A percentile compares a stretch with the other conserved stretches of the same genome.
Conservation (phyloP, 2,113 vertebrate genomes). For the Xiphophorus maculatus region DNA sequence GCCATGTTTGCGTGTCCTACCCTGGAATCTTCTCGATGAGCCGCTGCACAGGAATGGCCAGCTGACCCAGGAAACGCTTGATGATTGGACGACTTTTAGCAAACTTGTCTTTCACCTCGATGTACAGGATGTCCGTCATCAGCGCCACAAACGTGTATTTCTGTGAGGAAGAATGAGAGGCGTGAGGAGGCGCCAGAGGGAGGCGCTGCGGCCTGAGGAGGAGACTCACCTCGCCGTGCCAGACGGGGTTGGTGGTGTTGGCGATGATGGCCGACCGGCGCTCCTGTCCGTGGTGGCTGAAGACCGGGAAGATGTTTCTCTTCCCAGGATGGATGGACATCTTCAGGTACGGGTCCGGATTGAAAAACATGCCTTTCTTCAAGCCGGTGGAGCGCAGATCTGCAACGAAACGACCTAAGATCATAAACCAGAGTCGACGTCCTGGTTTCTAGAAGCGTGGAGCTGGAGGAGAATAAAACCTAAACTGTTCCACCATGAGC, state of each 20-base stretch:
- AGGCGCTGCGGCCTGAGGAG: neutral
- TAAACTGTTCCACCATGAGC: too few species aligned
- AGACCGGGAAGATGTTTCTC: constrained; percentile 93
- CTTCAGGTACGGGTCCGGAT: constrained; percentile 98
- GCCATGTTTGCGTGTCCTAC: constrained; percentile 72
- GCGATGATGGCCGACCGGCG: constrained; percentile 94
- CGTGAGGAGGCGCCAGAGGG: neutral
- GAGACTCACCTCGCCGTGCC: constrained; percentile 91
- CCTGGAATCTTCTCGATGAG: constrained; percentile 93
- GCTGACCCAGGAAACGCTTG: constrained; percentile 97
- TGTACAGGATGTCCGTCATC: constrained; percentile 96
- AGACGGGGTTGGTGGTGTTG: constrained; percentile 96
- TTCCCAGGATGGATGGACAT: constrained; percentile 99
- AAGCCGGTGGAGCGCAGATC: constrained; percentile 93
- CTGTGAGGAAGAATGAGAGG: constrained; percentile 77
- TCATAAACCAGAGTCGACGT: neutral
- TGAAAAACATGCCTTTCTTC: constrained; percentile 99
- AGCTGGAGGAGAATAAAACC: too few species aligned
- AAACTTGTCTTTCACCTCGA: constrained; percentile 99
- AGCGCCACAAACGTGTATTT: constrained; percentile 98
- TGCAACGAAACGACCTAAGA: constrained; percentile 53
- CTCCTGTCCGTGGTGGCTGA: constrained; percentile 97
- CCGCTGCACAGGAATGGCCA: constrained; percentile 94
- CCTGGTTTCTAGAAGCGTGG: neutral
- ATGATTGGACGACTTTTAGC: constrained; percentile 99